Conservation (phyloP, 2,888 invertebrate genomes). For the Alviniconcha strummeri region DNA sequence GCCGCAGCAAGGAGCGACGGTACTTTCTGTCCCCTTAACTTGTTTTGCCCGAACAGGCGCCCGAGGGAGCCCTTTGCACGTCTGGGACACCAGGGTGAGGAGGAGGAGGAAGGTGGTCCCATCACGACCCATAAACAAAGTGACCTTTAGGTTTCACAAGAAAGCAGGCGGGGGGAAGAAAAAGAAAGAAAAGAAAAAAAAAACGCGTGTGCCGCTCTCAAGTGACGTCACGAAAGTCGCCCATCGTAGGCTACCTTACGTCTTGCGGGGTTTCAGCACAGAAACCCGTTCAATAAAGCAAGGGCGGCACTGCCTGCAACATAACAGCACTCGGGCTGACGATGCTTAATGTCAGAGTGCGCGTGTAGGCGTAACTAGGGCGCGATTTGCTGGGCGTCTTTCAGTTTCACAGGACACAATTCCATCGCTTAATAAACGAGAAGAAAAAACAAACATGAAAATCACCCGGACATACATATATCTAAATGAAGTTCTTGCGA, state of each 20-base stretch:
- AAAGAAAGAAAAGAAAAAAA: neutral
- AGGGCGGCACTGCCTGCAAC: neutral
- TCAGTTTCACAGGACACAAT: neutral
- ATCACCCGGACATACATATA: too few species aligned
- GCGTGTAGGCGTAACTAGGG: neutral
- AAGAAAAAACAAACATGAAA: neutral
- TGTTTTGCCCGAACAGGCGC: too few species aligned
- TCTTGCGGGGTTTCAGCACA: neutral
- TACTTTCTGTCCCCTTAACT: too few species aligned
- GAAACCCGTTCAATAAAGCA: neutral
- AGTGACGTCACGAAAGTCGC: constrained; percentile 7
- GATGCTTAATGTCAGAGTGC: neutral
- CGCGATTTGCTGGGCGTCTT: neutral
- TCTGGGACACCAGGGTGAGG: too few species aligned
- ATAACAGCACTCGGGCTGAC: neutral
- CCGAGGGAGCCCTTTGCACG: too few species aligned
- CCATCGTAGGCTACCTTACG: neutral
- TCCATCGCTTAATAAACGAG: neutral
- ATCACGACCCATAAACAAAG: too few species aligned
- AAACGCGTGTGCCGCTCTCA: neutral
- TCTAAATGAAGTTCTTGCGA: too few species aligned
- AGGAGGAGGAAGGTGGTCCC: too few species aligned
- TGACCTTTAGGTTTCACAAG: too few species aligned
- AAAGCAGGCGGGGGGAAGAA: neutral
- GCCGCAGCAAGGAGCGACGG: too few species aligned